Base-by-base conservation (phyloP, 2,113 vertebrate genomes). In the Irena cyanogastra region DNA sequence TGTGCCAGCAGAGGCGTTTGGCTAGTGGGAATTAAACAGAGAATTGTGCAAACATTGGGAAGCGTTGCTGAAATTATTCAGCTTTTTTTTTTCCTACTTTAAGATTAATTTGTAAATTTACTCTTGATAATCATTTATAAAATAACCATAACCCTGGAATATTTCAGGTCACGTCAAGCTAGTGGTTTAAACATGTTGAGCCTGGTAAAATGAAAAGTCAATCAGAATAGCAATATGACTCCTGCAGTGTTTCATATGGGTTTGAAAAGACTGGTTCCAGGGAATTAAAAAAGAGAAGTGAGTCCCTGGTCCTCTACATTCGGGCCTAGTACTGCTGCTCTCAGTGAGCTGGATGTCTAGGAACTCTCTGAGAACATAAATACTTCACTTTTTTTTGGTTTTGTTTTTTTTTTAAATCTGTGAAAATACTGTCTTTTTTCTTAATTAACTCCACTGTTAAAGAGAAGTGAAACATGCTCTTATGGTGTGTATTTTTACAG, bases 61-160 rank as follows among this genome's bases (percentile, higher is more conserved):
- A 93, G 39, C 2, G 9, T 75, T 0, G 1, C 84, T 90, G 91
- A 96, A 97, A 91, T 96, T 75, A 88, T 84, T 91, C 65, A 85
- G n/a, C 71, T 6, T 87, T 42, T 47, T 72, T 54, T 60, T 77
- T 77, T 71, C 5, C 71, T 94, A 57, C 92, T 94, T 94, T 54
- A 85, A 82, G 82, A 95, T 96, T 96, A 96, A 95, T 96, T 94
- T 95, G 87, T 92, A 93, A 96, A 89, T 97, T 96, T 97, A 66
- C 77, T 94, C 83, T 95, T 89, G 76, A 82, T 83, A 90, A 80
- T 95, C 18, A 91, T 91, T 95, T 97, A 71, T 94, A 80, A 79
- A 90, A 69, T 84, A 96, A 83, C 68, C 45, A 31, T 84, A 87
- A 93, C 88, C 78, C 72, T 76, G 57, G 84, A 82, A 70, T 77